phyloP scores from a whole-genome alignment of 92 coral and sea anemone species.

The Bergia puertoricense region DNA sequence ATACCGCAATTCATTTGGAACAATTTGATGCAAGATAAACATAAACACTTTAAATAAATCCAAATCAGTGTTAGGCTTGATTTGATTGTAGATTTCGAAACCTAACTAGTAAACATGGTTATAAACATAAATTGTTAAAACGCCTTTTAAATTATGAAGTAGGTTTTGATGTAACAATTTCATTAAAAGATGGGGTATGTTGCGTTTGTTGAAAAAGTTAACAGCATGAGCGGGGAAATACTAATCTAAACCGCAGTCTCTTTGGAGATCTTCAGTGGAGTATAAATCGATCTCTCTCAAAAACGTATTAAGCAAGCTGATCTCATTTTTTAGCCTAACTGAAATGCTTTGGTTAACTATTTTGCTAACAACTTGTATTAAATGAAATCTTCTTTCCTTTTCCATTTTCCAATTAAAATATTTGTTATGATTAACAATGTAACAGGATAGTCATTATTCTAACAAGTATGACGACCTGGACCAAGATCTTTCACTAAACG shows the following conservation, averaged over 20 bases:
- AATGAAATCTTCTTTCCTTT: background rate
- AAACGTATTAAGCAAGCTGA: background rate
- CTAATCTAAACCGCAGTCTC: background rate
- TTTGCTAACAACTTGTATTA: background rate
- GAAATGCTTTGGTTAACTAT: background rate
- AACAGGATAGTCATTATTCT: slow-evolving; percentile 51
- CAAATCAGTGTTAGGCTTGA: background rate
- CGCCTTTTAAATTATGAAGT: background rate
- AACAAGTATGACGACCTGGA: slow-evolving; percentile 56
- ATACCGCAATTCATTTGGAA: background rate
- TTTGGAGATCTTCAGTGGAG: background rate
- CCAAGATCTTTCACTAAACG: slow-evolving; percentile 68
- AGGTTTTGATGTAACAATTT: background rate
- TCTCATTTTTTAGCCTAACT: slow-evolving; percentile 2
- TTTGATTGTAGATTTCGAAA: background rate
- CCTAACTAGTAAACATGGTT: background rate
- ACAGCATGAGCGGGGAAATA: background rate
- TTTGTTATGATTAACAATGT: slow-evolving; percentile 44
- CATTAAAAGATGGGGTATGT: background rate
- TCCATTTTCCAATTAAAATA: background rate
- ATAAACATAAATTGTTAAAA: background rate
- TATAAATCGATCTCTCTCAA: background rate
- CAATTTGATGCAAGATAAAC: too few relatives aligned
- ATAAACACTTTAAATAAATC: background rate
- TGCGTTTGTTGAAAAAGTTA: background rate